These are phyloP conservation scores for Wiebesia pumilae DNA, from an alignment of 1,140 invertebrate species.

Conservation along the genomic window DNA sequence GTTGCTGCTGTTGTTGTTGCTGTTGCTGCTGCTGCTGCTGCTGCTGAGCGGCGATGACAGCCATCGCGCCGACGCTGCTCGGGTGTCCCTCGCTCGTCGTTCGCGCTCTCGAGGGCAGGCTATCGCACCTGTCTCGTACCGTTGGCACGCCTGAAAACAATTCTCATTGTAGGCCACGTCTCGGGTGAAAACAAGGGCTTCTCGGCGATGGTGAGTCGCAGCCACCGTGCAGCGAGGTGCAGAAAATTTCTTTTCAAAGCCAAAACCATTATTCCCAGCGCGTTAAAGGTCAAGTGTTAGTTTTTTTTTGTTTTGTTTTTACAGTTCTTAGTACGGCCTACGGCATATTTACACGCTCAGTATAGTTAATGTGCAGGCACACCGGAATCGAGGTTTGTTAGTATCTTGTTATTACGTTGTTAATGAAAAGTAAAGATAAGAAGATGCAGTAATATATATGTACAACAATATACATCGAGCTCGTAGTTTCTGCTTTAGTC, in stretches of 20 bases:
- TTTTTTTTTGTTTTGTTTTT: constrained; percentile 11
- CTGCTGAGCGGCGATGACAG: constrained; percentile 67
- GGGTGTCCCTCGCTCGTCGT: constrained; percentile 75
- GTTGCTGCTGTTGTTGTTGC: constrained; percentile 60
- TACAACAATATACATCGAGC: constrained; percentile 27
- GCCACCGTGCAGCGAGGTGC: constrained; percentile 38
- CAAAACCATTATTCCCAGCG: constrained; percentile 66
- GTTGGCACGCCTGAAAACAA: constrained; percentile 64
- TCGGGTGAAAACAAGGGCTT: background rate
- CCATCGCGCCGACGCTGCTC: constrained; percentile 62
- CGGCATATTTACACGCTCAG: constrained; percentile 11
- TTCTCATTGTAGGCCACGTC: background rate
- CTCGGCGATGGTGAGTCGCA: constrained; percentile 1
- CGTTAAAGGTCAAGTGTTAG: constrained; percentile 43
- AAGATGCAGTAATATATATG: constrained; percentile 13
- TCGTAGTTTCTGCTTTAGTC: background rate
- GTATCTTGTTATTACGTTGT: constrained; percentile 1
- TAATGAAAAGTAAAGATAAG: constrained; percentile 22
- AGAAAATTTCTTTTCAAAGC: constrained; percentile 56
- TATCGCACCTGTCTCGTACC: constrained; percentile 85
- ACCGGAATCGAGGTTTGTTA: background rate
- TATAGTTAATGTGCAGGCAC: constrained; percentile 15
- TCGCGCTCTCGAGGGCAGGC: constrained; percentile 81
- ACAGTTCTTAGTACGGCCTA: background rate
- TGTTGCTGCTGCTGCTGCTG: constrained; percentile 62